phyloP scores from a whole-genome alignment of 2,797 vertebrate species.

The Labroides dimidiatus region DNA sequence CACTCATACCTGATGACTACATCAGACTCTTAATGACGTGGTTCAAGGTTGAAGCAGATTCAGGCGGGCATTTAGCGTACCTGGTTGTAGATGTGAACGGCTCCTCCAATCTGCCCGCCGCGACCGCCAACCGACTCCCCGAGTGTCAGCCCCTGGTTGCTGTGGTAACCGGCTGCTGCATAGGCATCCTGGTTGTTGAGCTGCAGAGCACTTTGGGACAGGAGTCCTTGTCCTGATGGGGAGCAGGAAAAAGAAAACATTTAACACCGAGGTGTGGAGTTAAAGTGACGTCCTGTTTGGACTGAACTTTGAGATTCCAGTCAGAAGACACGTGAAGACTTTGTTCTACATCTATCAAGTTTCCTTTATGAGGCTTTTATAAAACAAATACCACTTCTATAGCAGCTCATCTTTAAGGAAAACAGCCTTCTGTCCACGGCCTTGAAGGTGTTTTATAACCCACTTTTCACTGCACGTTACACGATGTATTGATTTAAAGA shows the following conservation, averaged over 20 bases:
- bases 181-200: slow-evolving; percentile 98
- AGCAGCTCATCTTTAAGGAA: slow-evolving; percentile 35
- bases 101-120: slow-evolving; percentile 88
- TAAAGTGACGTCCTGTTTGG: slow-evolving; percentile 1
- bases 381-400: slow-evolving; percentile 4
- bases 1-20: too few species aligned
- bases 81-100: slow-evolving; percentile 96
- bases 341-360: slow-evolving; percentile 17
- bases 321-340: slow-evolving; percentile 34
- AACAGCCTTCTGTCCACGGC: slow-evolving; percentile 33
- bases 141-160: slow-evolving; percentile 95
- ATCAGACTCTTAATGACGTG: too few species aligned
- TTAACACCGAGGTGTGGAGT: not conserved
- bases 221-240: slow-evolving; percentile 92
- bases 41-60: too few species aligned
- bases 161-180: slow-evolving; percentile 96
- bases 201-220: slow-evolving; percentile 97
- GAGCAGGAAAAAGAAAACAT: slow-evolving; percentile 47
- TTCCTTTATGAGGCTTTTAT: slow-evolving; percentile 38
- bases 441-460: slow-evolving; percentile 56
- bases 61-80: slow-evolving; percentile 67
- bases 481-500: slow-evolving; percentile 1
- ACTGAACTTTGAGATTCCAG: slow-evolving; percentile 1
- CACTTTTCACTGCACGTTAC: slow-evolving; percentile 39
- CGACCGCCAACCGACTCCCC: slow-evolving; percentile 89